phyloP scores from a whole-genome alignment of 2,113 vertebrate species.

The Megaceryle maxima region DNA sequence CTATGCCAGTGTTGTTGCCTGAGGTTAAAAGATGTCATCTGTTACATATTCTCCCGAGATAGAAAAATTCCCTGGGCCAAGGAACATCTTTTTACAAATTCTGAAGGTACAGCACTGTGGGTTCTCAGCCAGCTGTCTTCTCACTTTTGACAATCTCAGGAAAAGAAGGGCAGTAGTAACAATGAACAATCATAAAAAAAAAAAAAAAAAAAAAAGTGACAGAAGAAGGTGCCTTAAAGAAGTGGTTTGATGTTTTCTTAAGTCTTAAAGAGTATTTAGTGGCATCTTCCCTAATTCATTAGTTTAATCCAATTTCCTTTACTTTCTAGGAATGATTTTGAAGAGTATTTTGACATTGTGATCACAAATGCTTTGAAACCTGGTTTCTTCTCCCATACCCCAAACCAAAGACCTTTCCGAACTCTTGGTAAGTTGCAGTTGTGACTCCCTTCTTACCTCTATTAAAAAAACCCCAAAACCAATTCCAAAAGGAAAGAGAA shows the following conservation, averaged over 20 bases:
- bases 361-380: slow-evolving; percentile 98
- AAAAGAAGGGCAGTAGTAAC: background rate
- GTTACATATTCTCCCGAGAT: background rate
- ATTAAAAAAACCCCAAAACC: too few species aligned
- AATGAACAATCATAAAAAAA: background rate
- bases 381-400: slow-evolving; percentile 92
- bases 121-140: background rate
- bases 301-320: background rate
- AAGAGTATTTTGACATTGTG: slow-evolving; percentile 91
- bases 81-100: background rate
- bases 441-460: background rate
- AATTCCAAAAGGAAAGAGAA: too few species aligned
- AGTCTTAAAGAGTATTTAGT: background rate
- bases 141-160: background rate
- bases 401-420: slow-evolving; percentile 90
- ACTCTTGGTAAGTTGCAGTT: slow-evolving; percentile 83
- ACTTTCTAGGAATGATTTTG: slow-evolving; percentile 86
- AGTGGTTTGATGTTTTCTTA: background rate
- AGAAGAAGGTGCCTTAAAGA: background rate
- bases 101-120: background rate
- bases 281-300: background rate
- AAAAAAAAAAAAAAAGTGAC: background rate
- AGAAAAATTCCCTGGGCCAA: background rate
- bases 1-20: background rate
- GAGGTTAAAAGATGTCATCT: background rate